Percentiles rank a stretch among this genome's conserved stretches.
These are phyloP conservation scores for Chymomyza procnemis DNA, from an alignment of 2,888 invertebrate genomes.

Conservation along the genomic window DNA sequence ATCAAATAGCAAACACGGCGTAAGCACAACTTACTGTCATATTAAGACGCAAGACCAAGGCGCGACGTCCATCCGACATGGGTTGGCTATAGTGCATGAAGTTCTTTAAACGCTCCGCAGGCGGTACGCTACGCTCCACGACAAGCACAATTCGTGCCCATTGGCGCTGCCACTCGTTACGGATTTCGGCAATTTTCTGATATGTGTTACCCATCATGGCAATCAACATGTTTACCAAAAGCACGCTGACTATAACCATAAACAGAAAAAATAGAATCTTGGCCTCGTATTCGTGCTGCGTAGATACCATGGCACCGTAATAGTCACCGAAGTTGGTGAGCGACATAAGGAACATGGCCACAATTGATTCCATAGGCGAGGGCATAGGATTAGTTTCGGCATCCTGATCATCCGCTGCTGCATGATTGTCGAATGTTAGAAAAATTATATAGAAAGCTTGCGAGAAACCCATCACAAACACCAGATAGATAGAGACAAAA, in stretches of 20 bases:
- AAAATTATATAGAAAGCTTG: slow-evolving; percentile 97
- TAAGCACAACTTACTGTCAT: slow-evolving; percentile 84
- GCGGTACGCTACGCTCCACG: slow-evolving; percentile 97
- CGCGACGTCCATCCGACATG: slow-evolving; percentile 92
- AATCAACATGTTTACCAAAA: slow-evolving; percentile 98
- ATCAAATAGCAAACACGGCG: neutral
- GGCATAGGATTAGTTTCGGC: slow-evolving; percentile 91
- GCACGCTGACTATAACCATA: slow-evolving; percentile 96
- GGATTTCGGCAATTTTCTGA: slow-evolving; percentile 96
- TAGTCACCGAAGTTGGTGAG: slow-evolving; percentile 97
- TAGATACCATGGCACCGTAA: slow-evolving; percentile 92
- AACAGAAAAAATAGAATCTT: slow-evolving; percentile 97
- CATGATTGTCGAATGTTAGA: slow-evolving; percentile 90
- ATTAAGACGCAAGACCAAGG: slow-evolving; percentile 91
- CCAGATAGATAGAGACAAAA: slow-evolving; percentile 97
- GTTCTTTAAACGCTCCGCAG: slow-evolving; percentile 90
- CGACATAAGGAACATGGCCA: slow-evolving; percentile 99
- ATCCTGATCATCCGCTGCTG: slow-evolving; percentile 90
- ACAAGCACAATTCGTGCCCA: slow-evolving; percentile 99
- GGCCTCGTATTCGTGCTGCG: slow-evolving; percentile 92
- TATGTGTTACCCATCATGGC: slow-evolving; percentile 99
- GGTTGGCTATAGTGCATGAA: slow-evolving; percentile 95
- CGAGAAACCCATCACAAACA: slow-evolving; percentile 97
- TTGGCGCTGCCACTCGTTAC: slow-evolving; percentile 98
- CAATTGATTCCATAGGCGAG: slow-evolving; percentile 94